Conservation (phyloP, 2,113 vertebrate species). For the Ursus arctos region DNA sequence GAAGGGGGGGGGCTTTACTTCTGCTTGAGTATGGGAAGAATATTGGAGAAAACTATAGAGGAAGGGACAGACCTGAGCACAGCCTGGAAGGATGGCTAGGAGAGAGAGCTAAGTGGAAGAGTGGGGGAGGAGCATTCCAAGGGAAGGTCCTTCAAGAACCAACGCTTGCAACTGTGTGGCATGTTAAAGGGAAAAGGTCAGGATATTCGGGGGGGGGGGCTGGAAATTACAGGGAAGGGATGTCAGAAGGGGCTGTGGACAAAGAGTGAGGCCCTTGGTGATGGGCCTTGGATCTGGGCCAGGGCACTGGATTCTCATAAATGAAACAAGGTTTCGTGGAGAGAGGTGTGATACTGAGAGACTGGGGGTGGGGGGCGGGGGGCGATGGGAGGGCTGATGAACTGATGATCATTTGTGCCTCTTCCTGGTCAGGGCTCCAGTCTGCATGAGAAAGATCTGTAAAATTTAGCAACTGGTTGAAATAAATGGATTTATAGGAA, state of each 20-base stretch:
- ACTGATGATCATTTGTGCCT: background rate
- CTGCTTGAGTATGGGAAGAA: background rate
- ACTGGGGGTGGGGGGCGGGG: background rate
- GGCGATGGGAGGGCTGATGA: background rate
- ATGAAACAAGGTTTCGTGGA: background rate
- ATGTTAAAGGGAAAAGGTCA: background rate
- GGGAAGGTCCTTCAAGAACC: background rate
- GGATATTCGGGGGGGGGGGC: no score
- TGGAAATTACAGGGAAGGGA: background rate
- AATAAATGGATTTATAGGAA: background rate
- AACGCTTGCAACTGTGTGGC: background rate
- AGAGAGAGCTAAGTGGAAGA: background rate
- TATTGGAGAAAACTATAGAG: background rate
- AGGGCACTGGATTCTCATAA: background rate
- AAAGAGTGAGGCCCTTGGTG: background rate
- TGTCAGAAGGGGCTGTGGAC: background rate
- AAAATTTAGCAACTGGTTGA: background rate
- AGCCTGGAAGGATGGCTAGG: background rate
- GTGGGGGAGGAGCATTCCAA: background rate
- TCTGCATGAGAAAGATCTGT: background rate
- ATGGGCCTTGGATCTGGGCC: background rate
- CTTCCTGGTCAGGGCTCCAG: background rate
- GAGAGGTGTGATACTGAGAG: background rate
- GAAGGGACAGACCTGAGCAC: background rate
- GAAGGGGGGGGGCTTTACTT: background rate